A percentile compares a stretch with the other conserved stretches of the same genome.
These are phyloP conservation scores for Diachasmimorpha longicaudata DNA, from an alignment of 1,140 invertebrate genomes.

Conservation along the genomic window DNA sequence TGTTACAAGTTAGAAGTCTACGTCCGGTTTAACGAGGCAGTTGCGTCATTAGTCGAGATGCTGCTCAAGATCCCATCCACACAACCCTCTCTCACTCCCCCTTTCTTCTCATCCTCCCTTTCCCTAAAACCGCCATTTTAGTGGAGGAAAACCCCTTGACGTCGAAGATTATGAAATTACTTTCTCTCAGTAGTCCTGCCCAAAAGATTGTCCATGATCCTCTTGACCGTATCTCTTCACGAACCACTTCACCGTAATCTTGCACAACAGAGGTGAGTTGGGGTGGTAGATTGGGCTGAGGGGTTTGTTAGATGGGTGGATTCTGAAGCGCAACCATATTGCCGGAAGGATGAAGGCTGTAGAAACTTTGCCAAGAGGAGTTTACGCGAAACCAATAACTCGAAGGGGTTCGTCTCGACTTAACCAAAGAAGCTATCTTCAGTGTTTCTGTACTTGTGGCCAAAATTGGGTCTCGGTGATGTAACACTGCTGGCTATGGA, in stretches of 20 bases:
- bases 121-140: background rate
- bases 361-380: slow-evolving; percentile 23
- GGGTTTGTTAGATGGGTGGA: slow-evolving; percentile 4
- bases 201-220: slow-evolving; percentile 1
- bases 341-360: background rate
- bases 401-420: background rate
- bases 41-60: slow-evolving; percentile 16
- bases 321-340: slow-evolving; percentile 21
- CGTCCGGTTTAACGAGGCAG: slow-evolving; percentile 20
- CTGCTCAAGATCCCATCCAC: background rate
- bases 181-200: background rate
- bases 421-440: slow-evolving; percentile 1
- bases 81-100: background rate
- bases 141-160: background rate
- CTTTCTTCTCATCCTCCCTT: background rate
- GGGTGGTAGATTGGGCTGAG: background rate
- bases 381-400: slow-evolving; percentile 28
- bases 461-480: background rate
- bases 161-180: slow-evolving; percentile 30
- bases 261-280: background rate
- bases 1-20: background rate
- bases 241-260: slow-evolving; percentile 13
- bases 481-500: background rate
- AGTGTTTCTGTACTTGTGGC: slow-evolving; percentile 5
- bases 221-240: slow-evolving; percentile 6